These are phyloP conservation scores for Pterois miles DNA, from an alignment of 2,797 vertebrate species.

Conservation along the genomic window DNA sequence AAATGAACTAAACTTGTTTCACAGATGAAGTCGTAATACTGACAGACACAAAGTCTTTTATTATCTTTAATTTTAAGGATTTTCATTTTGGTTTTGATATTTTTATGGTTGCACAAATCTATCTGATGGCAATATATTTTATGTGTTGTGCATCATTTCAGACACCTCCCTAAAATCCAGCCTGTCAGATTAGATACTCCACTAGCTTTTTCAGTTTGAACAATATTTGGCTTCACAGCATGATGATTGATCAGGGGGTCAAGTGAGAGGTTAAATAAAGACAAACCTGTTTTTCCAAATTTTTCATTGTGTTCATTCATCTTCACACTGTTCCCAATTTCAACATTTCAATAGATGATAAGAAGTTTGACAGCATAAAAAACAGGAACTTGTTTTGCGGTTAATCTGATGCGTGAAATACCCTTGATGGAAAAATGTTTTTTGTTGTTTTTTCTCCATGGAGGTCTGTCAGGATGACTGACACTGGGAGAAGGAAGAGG, in stretches of 20 bases:
- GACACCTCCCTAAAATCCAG: neutral
- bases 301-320: no score
- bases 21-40: neutral
- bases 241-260: neutral
- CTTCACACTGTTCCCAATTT: neutral
- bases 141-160: neutral
- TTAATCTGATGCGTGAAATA: neutral
- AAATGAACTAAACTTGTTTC: neutral
- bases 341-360: neutral
- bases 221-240: neutral
- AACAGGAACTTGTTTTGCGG: neutral
- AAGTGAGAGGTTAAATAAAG: neutral
- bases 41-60: neutral
- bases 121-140: neutral
- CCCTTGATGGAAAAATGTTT: neutral
- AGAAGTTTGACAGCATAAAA: neutral
- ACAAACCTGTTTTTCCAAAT: neutral
- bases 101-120: neutral
- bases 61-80: neutral
- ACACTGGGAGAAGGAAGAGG: slow-evolving; percentile 66
- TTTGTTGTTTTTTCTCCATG: neutral
- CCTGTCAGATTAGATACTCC: neutral
- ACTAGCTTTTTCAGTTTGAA: neutral
- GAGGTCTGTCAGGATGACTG: slow-evolving; percentile 64
- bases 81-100: neutral